phyloP scores from a whole-genome alignment of 1,140 invertebrate genomes.

The Drosophila punjabiensis region DNA sequence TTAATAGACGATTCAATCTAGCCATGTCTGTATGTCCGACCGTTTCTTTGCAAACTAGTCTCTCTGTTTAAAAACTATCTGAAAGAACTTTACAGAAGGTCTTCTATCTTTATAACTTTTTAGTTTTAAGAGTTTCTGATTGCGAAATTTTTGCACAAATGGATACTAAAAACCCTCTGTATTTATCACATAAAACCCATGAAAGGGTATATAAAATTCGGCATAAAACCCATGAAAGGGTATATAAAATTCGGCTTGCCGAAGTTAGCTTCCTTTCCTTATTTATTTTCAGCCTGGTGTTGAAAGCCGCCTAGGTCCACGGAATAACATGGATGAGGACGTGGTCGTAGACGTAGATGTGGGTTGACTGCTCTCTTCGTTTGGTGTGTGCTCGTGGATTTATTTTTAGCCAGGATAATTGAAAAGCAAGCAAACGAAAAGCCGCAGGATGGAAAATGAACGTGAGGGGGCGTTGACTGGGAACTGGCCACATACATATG shows the following conservation, averaged over 20 bases:
- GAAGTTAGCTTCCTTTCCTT: not conserved
- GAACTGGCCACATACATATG: conserved; percentile 17
- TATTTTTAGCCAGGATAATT: conserved; percentile 80
- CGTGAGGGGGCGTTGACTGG: conserved; percentile 26
- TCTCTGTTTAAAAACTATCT: not conserved
- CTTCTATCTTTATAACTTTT: not conserved
- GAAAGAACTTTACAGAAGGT: not conserved
- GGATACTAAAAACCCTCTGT: too few species aligned
- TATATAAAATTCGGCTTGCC: not conserved
- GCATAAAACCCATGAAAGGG: too few species aligned
- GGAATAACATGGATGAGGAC: conserved; percentile 7
- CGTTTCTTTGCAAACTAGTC: not conserved
- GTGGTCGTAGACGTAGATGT: not conserved
- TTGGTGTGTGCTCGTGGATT: conserved; percentile 29
- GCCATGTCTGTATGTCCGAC: too few species aligned
- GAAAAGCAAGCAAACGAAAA: conserved; percentile 62
- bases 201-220: not conserved
- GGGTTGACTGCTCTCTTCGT: conserved; percentile 42
- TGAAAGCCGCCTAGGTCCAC: conserved; percentile 31
- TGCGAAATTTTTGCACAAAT: too few species aligned
- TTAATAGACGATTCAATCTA: not conserved
- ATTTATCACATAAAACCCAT: too few species aligned
- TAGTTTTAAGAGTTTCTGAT: too few species aligned
- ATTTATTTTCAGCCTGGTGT: conserved; percentile 20
- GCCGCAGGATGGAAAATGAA: conserved; percentile 48